Percentiles rank a stretch among this genome's conserved stretches.
These are phyloP conservation scores for Belonocnema kinseyi DNA, from an alignment of 1,140 invertebrate species.

Conservation along the genomic window DNA sequence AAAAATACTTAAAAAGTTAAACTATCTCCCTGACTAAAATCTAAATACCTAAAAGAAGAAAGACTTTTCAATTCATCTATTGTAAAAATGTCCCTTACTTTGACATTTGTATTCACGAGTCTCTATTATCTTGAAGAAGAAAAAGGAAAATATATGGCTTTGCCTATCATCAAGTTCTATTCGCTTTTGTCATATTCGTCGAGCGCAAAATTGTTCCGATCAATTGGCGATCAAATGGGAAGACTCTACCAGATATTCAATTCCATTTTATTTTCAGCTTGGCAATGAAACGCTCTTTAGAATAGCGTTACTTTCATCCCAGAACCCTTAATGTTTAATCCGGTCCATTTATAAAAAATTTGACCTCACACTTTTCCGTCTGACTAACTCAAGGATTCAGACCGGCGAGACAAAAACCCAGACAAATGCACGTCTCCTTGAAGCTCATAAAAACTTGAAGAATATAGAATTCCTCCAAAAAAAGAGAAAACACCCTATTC, in stretches of 20 bases:
- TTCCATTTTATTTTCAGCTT: slow-evolving; percentile 19
- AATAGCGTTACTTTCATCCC: slow-evolving; percentile 7
- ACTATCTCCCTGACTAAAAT: too few relatives aligned
- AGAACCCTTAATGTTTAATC: slow-evolving; percentile 1
- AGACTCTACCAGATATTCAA: neutral
- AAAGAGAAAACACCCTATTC: neutral
- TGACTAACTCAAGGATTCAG: neutral
- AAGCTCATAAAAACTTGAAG: too few relatives aligned
- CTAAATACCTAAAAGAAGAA: neutral
- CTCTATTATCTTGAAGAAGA: neutral
- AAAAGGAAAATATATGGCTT: slow-evolving; percentile 1
- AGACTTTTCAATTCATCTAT: neutral
- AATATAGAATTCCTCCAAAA: too few relatives aligned
- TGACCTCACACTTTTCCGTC: neutral
- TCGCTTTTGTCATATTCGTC: slow-evolving; percentile 8
- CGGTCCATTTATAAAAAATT: neutral
- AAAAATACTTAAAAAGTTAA: too few relatives aligned
- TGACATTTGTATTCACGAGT: slow-evolving; percentile 8
- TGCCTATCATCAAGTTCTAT: neutral
- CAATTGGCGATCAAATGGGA: slow-evolving; percentile 16
- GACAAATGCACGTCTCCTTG: neutral
- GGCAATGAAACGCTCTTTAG: slow-evolving; percentile 10
- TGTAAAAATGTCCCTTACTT: neutral
- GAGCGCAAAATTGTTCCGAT: slow-evolving; percentile 23
- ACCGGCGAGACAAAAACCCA: neutral